Conservation (phyloP, 2,113 vertebrate genomes). For the Sebastes schlegelii region DNA sequence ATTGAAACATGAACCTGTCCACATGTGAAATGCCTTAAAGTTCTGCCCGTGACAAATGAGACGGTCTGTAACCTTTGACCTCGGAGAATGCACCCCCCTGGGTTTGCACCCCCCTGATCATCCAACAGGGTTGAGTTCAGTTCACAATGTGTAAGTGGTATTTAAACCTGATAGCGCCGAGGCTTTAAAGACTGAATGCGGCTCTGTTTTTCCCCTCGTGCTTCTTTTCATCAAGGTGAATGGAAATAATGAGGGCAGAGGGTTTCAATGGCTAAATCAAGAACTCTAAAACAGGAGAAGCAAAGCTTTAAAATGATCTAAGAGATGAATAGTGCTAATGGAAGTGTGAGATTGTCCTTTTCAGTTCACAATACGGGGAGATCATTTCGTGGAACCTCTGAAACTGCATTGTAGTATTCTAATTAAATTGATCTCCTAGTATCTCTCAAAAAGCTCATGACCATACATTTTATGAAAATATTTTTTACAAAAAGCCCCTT, state of each 20-base stretch:
- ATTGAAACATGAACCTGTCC: constrained; percentile 65
- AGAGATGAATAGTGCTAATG: constrained; percentile 22
- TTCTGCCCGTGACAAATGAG: constrained; percentile 65
- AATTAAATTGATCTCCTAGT: neutral
- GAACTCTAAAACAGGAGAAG: constrained; percentile 60
- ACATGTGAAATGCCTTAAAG: constrained; percentile 59
- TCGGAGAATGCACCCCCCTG: constrained; percentile 45
- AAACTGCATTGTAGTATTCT: neutral
- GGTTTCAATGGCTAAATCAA: constrained; percentile 59
- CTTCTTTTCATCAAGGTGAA: constrained; percentile 71
- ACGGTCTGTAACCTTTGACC: constrained; percentile 60
- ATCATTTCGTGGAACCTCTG: neutral
- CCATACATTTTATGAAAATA: neutral
- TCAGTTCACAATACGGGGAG: constrained; percentile 8
- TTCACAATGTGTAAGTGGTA: constrained; percentile 64
- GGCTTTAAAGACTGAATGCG: constrained; percentile 67
- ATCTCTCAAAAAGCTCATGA: neutral
- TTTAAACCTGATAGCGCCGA: constrained; percentile 66
- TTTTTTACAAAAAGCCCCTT: neutral
- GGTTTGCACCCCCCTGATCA: constrained; percentile 39
- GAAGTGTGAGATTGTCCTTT: constrained; percentile 8
- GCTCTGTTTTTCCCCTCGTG: constrained; percentile 74
- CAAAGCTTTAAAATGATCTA: constrained; percentile 34
- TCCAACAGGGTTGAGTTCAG: constrained; percentile 55
- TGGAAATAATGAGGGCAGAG: constrained; percentile 69